These are phyloP conservation scores for Pelecanus crispus DNA, from an alignment of 2,113 vertebrate species.

Conservation along the genomic window DNA sequence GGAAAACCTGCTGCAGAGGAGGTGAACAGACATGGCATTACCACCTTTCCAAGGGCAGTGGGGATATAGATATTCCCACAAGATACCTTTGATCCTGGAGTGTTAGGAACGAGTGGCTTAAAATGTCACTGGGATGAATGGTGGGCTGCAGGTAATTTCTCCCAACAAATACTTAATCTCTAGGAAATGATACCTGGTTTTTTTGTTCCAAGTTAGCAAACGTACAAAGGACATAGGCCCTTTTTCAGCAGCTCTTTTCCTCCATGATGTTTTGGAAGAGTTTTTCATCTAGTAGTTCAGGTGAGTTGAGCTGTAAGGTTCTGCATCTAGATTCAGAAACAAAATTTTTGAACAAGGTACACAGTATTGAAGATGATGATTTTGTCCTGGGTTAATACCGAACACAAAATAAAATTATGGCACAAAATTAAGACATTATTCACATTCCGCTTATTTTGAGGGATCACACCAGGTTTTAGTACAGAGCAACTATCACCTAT, in stretches of 20 bases:
- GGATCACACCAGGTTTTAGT: not conserved
- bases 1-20: not conserved
- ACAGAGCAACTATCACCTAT: not conserved
- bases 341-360: not conserved
- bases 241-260: not conserved
- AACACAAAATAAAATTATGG: not conserved
- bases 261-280: not conserved
- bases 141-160: not conserved
- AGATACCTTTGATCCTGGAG: not conserved
- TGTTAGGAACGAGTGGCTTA: not conserved
- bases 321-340: not conserved
- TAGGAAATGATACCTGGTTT: not conserved
- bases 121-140: not conserved
- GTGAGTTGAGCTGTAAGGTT: not conserved
- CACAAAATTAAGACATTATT: not conserved
- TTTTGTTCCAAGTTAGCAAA: not conserved
- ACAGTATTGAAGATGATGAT: not conserved
- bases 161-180: not conserved
- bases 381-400: not conserved
- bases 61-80: not conserved
- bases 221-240: fast-evolving
- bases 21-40: not conserved
- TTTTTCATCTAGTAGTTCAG: not conserved
- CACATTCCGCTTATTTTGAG: not conserved
- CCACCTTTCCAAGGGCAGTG: not conserved